phyloP scores from a whole-genome alignment of 2,113 vertebrate genomes.

The Alligator sinensis region DNA sequence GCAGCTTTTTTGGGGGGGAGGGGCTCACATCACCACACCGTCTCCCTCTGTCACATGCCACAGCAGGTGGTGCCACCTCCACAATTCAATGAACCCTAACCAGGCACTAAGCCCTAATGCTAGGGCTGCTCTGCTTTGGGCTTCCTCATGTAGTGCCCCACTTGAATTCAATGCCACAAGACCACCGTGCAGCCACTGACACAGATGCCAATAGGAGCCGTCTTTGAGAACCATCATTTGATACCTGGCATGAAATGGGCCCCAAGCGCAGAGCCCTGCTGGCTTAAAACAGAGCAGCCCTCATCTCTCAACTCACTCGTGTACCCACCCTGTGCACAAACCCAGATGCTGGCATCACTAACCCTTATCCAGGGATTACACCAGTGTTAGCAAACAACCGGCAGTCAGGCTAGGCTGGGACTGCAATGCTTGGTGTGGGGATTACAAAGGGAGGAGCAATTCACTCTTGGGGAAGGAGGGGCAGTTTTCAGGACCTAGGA shows the following conservation, averaged over 20 bases:
- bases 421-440: neutral
- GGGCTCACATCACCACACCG: neutral
- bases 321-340: neutral
- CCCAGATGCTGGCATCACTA: neutral
- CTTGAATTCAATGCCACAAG: neutral
- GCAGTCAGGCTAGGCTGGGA: neutral
- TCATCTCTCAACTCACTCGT: neutral
- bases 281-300: neutral
- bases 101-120: neutral
- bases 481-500: neutral
- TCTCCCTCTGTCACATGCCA: neutral
- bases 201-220: neutral
- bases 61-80: neutral
- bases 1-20: neutral
- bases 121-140: neutral
- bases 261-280: neutral
- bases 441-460: neutral
- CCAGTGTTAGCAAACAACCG: neutral
- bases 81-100: neutral
- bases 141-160: no score
- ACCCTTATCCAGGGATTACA: neutral
- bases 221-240: neutral
- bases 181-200: neutral
- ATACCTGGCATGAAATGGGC: neutral
- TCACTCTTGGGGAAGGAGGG: neutral